Evolutionary conservation across 2,888 invertebrate species (phyloP).

Genomic region (Diogma glabrata): DNA sequence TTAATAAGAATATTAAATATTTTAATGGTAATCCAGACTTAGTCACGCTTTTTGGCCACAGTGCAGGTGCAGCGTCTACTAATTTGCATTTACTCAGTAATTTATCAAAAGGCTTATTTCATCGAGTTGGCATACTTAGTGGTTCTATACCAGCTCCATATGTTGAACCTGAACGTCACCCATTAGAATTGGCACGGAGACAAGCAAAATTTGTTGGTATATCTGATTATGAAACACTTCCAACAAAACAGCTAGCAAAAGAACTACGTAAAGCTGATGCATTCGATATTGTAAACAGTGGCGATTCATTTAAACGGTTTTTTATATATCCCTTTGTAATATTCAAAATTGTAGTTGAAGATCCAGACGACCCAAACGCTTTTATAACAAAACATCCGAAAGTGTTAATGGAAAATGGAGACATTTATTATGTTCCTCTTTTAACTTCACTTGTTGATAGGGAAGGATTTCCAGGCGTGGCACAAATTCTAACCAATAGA

Average conservation of each 20-base stretch:
- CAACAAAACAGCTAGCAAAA: constrained; percentile 24
- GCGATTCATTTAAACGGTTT: constrained; percentile 30
- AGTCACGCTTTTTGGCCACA: neutral
- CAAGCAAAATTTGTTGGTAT: constrained; percentile 29
- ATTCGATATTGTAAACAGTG: constrained; percentile 24
- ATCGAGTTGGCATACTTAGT: constrained; percentile 28
- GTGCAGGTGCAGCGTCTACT: constrained; percentile 28
- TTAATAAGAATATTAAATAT: neutral
- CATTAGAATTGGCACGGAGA: constrained; percentile 21
- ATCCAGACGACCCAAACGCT: constrained; percentile 25
- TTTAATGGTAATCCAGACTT: neutral
- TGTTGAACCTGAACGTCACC: constrained; percentile 12
- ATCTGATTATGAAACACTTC: constrained; percentile 16
- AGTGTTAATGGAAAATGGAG: constrained; percentile 26
- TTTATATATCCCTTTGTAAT: neutral
- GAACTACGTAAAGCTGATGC: constrained; percentile 31
- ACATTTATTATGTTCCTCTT: constrained; percentile 32
- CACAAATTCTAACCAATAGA: too few relatives aligned
- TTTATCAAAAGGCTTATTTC: constrained; percentile 18
- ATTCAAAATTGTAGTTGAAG: neutral
- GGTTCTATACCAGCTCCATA: constrained; percentile 28
- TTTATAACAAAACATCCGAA: constrained; percentile 33
- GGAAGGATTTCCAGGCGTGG: too few relatives aligned
- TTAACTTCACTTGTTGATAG: constrained; percentile 31
- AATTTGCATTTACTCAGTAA: constrained; percentile 31